These are phyloP conservation scores for Nomada lathburiana DNA, from an alignment of 2,888 invertebrate genomes.

Conservation along the genomic window DNA sequence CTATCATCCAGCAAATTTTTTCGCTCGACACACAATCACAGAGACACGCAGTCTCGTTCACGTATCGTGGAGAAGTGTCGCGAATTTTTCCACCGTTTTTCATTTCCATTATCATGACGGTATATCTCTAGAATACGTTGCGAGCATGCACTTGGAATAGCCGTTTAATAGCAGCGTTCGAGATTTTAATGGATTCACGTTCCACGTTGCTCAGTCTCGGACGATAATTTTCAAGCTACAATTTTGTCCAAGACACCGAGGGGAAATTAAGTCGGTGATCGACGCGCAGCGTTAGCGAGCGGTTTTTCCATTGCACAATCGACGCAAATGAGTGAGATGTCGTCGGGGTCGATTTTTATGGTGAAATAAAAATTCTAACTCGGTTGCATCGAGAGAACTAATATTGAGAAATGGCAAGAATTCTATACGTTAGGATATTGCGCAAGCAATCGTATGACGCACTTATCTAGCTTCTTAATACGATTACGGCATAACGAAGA, in stretches of 20 bases:
- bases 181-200: slow-evolving; percentile 1
- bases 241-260: no score
- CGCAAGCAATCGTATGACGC: neutral
- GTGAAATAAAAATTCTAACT: neutral
- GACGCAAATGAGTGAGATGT: neutral
- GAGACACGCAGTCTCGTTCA: neutral
- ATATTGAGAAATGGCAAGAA: no score
- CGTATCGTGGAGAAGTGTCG: no score
- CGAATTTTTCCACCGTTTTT: neutral
- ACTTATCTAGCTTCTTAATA: neutral
- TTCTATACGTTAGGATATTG: neutral
- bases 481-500: neutral
- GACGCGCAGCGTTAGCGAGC: neutral
- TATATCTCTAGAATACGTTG: neutral
- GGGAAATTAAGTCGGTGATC: neutral
- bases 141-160: neutral
- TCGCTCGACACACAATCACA: neutral
- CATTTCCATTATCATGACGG: neutral
- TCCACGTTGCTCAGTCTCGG: neutral
- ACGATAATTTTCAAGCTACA: neutral
- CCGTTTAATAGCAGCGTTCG: neutral
- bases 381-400: neutral
- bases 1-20: neutral
- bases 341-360: no score
- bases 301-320: neutral